Evolutionary conservation across 2,888 invertebrate species (phyloP).

Genomic region (Cactoblastis cactorum): DNA sequence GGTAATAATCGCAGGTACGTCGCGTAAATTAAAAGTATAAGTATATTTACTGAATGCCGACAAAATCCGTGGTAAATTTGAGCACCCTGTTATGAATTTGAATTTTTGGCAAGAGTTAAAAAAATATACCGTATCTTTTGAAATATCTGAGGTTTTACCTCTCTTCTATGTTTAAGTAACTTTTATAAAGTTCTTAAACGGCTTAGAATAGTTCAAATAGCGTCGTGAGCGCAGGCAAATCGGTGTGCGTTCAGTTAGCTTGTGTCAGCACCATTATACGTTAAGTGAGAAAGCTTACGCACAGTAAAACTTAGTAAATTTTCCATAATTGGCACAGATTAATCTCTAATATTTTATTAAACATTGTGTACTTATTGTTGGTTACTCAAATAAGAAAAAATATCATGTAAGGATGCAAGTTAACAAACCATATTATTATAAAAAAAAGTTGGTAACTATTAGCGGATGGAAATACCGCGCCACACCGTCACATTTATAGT

Average conservation of each 20-base stretch:
- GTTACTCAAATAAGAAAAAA: neutral
- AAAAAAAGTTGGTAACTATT: conserved; percentile 39
- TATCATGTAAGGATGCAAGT: conserved; percentile 12
- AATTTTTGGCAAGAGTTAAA: conserved; percentile 10
- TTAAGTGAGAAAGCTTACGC: conserved; percentile 13
- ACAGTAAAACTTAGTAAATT: neutral
- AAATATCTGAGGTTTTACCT: neutral
- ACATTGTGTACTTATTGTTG: neutral
- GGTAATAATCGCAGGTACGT: conserved; percentile 67
- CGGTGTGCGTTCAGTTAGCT: conserved; percentile 20
- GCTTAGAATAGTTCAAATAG: neutral
- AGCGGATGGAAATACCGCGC: conserved; percentile 33
- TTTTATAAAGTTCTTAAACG: neutral
- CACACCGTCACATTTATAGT: conserved; percentile 25
- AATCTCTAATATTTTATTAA: conserved; percentile 10
- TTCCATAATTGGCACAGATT: conserved; percentile 13
- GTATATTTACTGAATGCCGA: conserved; percentile 28
- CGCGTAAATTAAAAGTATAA: conserved; percentile 44
- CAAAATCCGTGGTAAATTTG: conserved; percentile 17
- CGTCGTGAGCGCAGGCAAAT: conserved; percentile 1
- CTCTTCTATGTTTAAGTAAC: neutral
- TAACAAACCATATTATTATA: conserved; percentile 21
- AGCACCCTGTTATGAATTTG: conserved; percentile 22
- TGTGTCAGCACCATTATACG: conserved; percentile 20
- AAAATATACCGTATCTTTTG: neutral